Conservation (phyloP, 92 coral and sea anemone genomes). For the Actinostola sp. region DNA sequence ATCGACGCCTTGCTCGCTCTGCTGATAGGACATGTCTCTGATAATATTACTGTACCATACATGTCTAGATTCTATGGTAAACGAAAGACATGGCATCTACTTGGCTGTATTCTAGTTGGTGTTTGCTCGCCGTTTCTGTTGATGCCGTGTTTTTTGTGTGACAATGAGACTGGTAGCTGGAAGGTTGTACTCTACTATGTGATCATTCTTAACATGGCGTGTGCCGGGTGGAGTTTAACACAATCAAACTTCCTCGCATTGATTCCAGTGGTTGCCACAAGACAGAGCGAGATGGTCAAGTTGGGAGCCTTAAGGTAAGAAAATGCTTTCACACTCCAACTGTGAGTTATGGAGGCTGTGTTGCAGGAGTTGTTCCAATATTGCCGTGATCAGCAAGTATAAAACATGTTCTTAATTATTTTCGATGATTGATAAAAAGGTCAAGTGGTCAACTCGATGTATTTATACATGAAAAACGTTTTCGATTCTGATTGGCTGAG, state of each 20-base stretch:
- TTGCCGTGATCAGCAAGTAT: no score
- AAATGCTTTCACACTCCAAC: neutral
- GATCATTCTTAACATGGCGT: slow-evolving; percentile 23
- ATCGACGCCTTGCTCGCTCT: slow-evolving; percentile 52
- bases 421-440: slow-evolving; percentile 1
- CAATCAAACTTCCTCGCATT: slow-evolving; percentile 74
- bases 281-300: slow-evolving; percentile 83
- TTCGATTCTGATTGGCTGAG: no score
- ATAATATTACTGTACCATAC: slow-evolving; percentile 48
- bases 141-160: slow-evolving; percentile 76
- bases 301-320: slow-evolving; percentile 71
- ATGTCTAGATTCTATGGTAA: slow-evolving; percentile 60
- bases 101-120: slow-evolving; percentile 67
- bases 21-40: slow-evolving; percentile 57
- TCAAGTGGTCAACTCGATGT: neutral
- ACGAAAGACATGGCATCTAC: slow-evolving; percentile 73
- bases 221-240: slow-evolving; percentile 64
- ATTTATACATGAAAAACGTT: neutral
- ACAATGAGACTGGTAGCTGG: slow-evolving; percentile 49
- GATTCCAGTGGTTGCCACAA: slow-evolving; percentile 76
- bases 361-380: no score
- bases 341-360: no score
- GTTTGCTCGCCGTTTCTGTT: slow-evolving; percentile 55
- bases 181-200: slow-evolving; percentile 50
- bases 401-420: neutral